Conservation (phyloP, 2,888 invertebrate genomes). For the Drosophila peninsularis region DNA sequence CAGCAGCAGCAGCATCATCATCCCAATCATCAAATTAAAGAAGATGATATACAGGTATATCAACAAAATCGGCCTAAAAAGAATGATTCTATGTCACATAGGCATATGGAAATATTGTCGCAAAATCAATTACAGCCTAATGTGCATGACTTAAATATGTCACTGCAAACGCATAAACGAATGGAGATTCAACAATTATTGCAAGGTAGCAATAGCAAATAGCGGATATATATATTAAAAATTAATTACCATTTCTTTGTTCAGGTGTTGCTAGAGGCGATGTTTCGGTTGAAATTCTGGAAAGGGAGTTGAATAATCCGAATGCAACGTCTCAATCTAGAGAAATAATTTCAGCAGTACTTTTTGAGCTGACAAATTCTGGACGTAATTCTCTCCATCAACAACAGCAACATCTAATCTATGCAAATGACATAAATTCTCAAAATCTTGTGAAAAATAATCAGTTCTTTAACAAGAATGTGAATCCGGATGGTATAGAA, state of each 20-base stretch:
- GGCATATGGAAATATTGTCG: conserved; percentile 26
- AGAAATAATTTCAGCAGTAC: conserved; percentile 72
- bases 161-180: conserved; percentile 51
- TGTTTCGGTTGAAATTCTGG: conserved; percentile 90
- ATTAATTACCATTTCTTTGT: neutral
- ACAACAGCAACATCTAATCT: conserved; percentile 21
- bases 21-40: conserved; percentile 22
- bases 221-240: neutral
- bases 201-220: conserved; percentile 86
- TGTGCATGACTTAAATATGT: conserved; percentile 34
- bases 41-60: conserved; percentile 63
- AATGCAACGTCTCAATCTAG: conserved; percentile 61
- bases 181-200: conserved; percentile 88
- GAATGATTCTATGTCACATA: conserved; percentile 30
- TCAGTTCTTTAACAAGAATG: conserved; percentile 34
- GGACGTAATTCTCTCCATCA: conserved; percentile 25
- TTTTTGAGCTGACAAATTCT: conserved; percentile 61
- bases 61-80: conserved; percentile 54
- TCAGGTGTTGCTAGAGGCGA: conserved; percentile 91
- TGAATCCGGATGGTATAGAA: conserved; percentile 48
- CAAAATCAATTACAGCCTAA: conserved; percentile 29
- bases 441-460: conserved; percentile 30
- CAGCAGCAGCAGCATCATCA: neutral
- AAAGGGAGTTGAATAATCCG: conserved; percentile 90
- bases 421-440: conserved; percentile 27